A percentile compares a stretch with the other conserved stretches of the same genome.
These are phyloP conservation scores for Furcula furcula DNA, from an alignment of 2,888 invertebrate species.

Conservation along the genomic window DNA sequence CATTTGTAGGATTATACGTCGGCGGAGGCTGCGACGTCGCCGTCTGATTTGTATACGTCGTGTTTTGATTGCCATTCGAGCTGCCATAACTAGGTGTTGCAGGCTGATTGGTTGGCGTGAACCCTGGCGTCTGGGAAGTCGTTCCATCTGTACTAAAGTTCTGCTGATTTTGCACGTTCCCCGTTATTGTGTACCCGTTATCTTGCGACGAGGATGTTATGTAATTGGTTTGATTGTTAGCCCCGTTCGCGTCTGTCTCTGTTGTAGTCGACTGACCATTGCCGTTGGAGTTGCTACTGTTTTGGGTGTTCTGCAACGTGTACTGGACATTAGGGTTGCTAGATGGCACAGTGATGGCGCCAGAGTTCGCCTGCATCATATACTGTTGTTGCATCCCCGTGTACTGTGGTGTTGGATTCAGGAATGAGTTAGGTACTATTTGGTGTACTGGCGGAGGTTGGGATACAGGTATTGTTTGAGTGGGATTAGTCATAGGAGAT, in stretches of 20 bases:
- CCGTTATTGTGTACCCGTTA: conserved; percentile 48
- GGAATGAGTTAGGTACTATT: conserved; percentile 57
- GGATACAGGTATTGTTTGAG: conserved; percentile 48
- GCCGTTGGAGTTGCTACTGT: conserved; percentile 50
- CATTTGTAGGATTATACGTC: conserved; percentile 53
- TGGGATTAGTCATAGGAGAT: conserved; percentile 50
- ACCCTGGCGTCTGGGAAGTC: conserved; percentile 48
- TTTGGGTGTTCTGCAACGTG: conserved; percentile 50
- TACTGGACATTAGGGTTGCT: conserved; percentile 63
- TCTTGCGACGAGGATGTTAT: conserved; percentile 74
- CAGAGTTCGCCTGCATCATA: conserved; percentile 62
- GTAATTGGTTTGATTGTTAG: conserved; percentile 61
- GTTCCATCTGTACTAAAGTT: conserved; percentile 52
- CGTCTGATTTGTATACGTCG: conserved; percentile 47
- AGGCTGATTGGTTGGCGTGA: conserved; percentile 48
- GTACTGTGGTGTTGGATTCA: conserved; percentile 66
- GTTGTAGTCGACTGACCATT: conserved; percentile 48
- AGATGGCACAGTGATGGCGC: conserved; percentile 49
- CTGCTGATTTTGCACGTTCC: conserved; percentile 52
- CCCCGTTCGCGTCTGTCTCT: conserved; percentile 55
- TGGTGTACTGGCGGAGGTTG: conserved; percentile 62
- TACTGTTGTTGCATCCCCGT: conserved; percentile 62
- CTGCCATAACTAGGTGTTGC: conserved; percentile 50
- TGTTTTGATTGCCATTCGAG: conserved; percentile 48
- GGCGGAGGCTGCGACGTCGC: conserved; percentile 54